Evolutionary conservation across 1,140 invertebrate species (phyloP).

Genomic region (Lanistes nyassanus): DNA sequence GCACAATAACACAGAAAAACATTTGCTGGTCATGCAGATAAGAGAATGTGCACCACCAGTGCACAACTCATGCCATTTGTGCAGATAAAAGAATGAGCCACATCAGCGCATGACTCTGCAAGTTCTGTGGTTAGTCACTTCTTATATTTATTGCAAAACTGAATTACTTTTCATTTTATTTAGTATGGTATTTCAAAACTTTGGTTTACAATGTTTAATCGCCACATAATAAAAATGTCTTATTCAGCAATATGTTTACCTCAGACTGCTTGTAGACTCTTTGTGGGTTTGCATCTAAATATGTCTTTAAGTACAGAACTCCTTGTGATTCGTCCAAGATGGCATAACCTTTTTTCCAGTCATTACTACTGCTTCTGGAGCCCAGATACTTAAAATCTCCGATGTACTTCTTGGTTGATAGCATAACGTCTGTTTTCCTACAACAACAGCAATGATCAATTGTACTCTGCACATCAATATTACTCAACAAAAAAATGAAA

Average conservation of each 20-base stretch:
- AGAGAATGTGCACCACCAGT: too few relatives aligned
- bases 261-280: background rate
- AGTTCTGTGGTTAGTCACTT: too few relatives aligned
- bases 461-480: too few relatives aligned
- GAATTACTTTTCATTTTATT: background rate
- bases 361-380: background rate
- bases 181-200: background rate
- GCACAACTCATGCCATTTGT: too few relatives aligned
- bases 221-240: background rate
- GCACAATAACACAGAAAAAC: too few relatives aligned
- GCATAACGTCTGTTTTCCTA: background rate
- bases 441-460: background rate
- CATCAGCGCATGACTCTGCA: too few relatives aligned
- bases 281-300: background rate
- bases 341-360: background rate
- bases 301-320: background rate
- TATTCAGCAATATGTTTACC: background rate
- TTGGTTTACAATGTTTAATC: background rate
- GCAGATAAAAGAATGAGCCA: too few relatives aligned
- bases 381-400: slow-evolving; percentile 4
- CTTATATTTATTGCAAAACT: background rate
- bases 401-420: background rate
- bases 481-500: too few relatives aligned
- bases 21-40: too few relatives aligned
- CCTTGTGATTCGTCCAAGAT: background rate